These are phyloP conservation scores for Cerastis leucographa DNA, from an alignment of 2,888 invertebrate genomes.

Conservation along the genomic window DNA sequence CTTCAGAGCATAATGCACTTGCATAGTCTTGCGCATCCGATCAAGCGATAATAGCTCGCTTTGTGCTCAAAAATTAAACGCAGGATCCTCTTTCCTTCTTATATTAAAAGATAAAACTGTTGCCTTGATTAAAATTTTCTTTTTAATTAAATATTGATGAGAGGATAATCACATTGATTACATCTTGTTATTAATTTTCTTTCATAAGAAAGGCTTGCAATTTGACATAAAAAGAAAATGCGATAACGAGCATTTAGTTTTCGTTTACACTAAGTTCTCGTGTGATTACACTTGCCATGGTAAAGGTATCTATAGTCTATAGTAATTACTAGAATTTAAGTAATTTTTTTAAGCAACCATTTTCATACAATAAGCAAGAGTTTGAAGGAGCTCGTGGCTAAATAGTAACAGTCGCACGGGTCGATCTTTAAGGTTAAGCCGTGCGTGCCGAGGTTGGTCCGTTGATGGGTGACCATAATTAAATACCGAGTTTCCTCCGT, in stretches of 20 bases:
- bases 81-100: conserved; percentile 10
- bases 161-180: neutral
- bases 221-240: neutral
- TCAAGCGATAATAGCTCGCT: conserved; percentile 46
- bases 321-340: too few relatives aligned
- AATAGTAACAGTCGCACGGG: too few relatives aligned
- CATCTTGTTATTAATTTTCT: neutral
- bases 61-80: conserved; percentile 49
- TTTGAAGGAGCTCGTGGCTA: too few relatives aligned
- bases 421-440: too few relatives aligned
- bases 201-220: neutral
- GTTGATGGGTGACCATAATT: too few relatives aligned
- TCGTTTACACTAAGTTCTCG: neutral
- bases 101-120: conserved; percentile 28
- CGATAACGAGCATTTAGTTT: neutral
- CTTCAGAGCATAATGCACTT: conserved; percentile 50
- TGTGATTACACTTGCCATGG: neutral
- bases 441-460: too few relatives aligned
- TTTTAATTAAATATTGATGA: conserved; percentile 1
- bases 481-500: too few relatives aligned
- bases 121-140: conserved; percentile 24
- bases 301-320: too few relatives aligned
- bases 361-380: too few relatives aligned
- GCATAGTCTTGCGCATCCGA: conserved; percentile 56
- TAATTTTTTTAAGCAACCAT: too few relatives aligned